Conservation (phyloP, 2,113 vertebrate species). For the Carassius carassius region DNA sequence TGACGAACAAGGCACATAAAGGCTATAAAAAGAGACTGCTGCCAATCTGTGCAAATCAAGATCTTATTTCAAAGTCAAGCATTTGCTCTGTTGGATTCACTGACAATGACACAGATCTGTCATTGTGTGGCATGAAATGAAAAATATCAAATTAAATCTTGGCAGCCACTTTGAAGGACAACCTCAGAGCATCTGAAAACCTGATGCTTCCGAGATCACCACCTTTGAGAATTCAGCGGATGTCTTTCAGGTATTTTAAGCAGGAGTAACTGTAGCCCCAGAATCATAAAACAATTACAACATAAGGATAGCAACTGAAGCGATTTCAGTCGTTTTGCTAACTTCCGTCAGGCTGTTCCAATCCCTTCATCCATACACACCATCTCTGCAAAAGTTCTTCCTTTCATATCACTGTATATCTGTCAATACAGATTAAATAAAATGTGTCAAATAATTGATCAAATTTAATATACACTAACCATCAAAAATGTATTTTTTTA, state of each 20-base stretch:
- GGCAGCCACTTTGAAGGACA: neutral
- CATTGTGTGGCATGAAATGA: slow-evolving; percentile 4
- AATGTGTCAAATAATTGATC: no score
- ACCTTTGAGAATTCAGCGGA: neutral
- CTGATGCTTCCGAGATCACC: neutral
- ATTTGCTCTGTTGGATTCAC: neutral
- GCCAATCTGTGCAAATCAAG: slow-evolving; percentile 27
- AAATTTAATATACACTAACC: no score
- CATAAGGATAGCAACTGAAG: no score
- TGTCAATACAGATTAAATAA: no score
- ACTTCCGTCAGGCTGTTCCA: neutral
- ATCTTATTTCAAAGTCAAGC: neutral
- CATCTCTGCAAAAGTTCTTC: neutral
- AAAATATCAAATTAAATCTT: neutral
- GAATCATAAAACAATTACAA: neutral
- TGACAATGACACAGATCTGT: slow-evolving; percentile 4
- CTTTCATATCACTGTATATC: no score
- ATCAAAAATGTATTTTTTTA: no score
- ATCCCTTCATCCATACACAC: neutral
- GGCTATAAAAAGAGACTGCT: neutral
- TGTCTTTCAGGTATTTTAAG: neutral
- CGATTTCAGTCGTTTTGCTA: neutral
- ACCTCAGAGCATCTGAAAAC: neutral
- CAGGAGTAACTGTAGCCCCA: neutral
- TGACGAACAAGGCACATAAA: slow-evolving; percentile 15